Percentiles rank a stretch among this genome's conserved stretches.
These are phyloP conservation scores for Rhizoglyphus robini DNA, from an alignment of 1,140 invertebrate genomes.

Conservation along the genomic window DNA sequence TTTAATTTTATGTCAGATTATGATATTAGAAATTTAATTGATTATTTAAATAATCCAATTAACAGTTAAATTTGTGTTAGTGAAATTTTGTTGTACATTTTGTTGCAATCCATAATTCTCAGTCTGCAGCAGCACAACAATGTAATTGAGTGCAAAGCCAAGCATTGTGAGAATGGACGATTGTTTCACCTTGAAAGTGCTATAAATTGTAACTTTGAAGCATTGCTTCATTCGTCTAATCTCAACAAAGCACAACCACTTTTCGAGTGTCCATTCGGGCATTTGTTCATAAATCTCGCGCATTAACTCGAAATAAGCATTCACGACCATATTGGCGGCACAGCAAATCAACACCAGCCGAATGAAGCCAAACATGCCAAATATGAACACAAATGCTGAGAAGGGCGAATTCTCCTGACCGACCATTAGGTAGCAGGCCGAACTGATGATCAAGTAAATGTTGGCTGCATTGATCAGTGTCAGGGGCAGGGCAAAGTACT, in stretches of 20 bases:
- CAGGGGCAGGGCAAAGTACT: neutral
- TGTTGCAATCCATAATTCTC: too few relatives aligned
- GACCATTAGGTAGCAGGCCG: neutral
- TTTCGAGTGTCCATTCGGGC: neutral
- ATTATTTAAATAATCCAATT: neutral
- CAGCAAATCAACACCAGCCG: neutral
- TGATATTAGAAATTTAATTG: neutral
- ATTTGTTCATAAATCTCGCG: slow-evolving; percentile 1
- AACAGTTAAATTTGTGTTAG: neutral
- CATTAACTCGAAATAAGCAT: neutral
- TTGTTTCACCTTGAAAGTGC: too few relatives aligned
- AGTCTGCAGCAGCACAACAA: too few relatives aligned
- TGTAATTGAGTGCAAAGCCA: too few relatives aligned
- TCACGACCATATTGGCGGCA: neutral
- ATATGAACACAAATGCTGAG: neutral
- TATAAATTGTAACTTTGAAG: too few relatives aligned
- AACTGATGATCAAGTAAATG: neutral
- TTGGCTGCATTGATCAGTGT: neutral
- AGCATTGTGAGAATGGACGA: too few relatives aligned
- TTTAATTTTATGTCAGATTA: neutral
- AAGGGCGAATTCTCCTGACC: neutral
- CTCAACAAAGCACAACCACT: slow-evolving; percentile 6
- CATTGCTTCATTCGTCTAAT: too few relatives aligned
- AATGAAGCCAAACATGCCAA: neutral
- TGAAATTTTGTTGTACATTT: neutral